These are phyloP conservation scores for Amazona guildingii DNA, from an alignment of 2,113 vertebrate species.

Conservation along the genomic window DNA sequence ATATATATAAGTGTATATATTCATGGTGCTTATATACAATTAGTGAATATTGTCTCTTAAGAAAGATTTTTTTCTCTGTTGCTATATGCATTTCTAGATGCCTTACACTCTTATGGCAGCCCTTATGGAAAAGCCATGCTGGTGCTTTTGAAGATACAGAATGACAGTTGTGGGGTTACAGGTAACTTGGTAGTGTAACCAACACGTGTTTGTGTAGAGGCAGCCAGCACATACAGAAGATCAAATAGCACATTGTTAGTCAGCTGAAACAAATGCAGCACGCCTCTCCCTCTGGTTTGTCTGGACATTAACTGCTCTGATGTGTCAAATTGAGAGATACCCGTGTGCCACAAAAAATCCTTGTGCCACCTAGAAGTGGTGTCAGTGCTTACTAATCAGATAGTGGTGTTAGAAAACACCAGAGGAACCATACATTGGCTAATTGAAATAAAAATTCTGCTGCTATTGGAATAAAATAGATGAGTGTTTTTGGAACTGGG, in stretches of 20 bases:
- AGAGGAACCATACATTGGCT: background rate
- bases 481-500: background rate
- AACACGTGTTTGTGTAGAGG: background rate
- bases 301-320: background rate
- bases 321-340: background rate
- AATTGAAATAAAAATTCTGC: background rate
- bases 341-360: background rate
- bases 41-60: background rate
- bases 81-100: background rate
- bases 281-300: background rate
- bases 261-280: background rate
- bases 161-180: background rate
- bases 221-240: background rate
- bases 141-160: background rate
- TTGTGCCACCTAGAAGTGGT: background rate
- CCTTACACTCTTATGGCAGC: fast-evolving
- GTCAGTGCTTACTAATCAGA: background rate
- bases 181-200: background rate
- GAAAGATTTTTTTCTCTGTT: background rate
- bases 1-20: background rate
- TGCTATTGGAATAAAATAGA: background rate
- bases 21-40: background rate
- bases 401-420: background rate
- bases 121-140: background rate
- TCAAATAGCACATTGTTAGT: background rate